Conservation (phyloP, 2,797 vertebrate genomes). For the Morelia viridis region DNA sequence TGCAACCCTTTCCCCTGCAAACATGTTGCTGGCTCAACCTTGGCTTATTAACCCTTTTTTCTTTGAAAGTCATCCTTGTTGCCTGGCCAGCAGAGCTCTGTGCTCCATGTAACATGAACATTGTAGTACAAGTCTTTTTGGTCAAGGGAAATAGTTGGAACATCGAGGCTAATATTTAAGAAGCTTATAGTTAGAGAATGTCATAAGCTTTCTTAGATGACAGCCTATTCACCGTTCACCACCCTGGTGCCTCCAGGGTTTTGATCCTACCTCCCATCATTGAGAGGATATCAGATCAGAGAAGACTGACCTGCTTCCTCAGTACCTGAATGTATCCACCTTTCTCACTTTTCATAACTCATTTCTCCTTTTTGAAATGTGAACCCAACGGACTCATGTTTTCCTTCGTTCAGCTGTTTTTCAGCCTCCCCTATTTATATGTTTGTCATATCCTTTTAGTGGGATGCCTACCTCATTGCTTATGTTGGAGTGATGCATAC, state of each 20-base stretch:
- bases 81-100: not conserved
- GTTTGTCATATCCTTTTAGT: not conserved
- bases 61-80: no score
- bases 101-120: not conserved
- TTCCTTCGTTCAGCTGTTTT: not conserved
- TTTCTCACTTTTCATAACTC: no score
- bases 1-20: not conserved
- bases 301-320: no score
- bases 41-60: not conserved
- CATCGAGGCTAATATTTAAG: not conserved
- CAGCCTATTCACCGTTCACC: no score
- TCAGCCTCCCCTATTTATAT: not conserved
- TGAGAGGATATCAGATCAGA: no score
- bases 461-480: not conserved
- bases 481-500: not conserved
- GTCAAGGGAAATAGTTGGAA: not conserved
- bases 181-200: not conserved
- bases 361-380: no score
- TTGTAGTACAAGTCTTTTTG: not conserved
- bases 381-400: not conserved
- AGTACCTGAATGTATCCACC: no score
- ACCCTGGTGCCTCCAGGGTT: not conserved
- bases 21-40: not conserved
- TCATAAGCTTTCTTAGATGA: not conserved
- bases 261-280: not conserved